Evolutionary conservation across 2,113 vertebrate species (phyloP).

Genomic region (Cebidichthys violaceus): DNA sequence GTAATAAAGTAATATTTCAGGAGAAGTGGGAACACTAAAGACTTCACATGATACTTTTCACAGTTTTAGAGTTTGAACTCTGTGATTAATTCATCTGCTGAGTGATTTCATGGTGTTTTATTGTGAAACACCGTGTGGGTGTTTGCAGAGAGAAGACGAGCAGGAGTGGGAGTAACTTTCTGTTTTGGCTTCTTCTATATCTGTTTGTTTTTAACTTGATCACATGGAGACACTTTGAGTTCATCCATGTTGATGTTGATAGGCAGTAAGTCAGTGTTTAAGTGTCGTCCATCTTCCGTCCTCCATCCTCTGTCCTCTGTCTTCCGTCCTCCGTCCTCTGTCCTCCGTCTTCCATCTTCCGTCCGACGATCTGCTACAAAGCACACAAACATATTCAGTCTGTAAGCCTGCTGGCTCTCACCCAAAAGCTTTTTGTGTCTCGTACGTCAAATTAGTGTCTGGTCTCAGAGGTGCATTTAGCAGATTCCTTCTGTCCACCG

Average conservation of each 20-base stretch:
- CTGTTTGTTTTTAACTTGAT: neutral
- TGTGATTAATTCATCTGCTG: constrained; percentile 18
- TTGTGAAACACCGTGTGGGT: constrained; percentile 18
- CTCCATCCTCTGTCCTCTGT: no score
- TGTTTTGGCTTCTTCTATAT: constrained; percentile 31
- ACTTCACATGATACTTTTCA: neutral
- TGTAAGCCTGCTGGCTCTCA: no score
- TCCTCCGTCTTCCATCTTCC: no score
- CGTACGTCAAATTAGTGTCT: no score
- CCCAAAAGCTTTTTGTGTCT: no score
- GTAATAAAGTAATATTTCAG: neutral
- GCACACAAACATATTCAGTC: no score
- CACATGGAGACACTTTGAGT: constrained; percentile 2
- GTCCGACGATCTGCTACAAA: no score
- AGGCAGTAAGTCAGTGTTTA: neutral
- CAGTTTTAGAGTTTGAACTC: neutral
- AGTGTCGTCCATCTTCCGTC: neutral
- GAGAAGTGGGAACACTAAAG: neutral
- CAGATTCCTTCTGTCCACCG: no score
- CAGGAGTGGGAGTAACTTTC: constrained; percentile 20
- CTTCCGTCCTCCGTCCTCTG: no score
- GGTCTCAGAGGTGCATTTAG: no score
- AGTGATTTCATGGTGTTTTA: constrained; percentile 16
- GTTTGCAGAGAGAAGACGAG: constrained; percentile 38
- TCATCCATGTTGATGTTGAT: neutral